Percentiles rank a stretch among this genome's conserved stretches.
Evolutionary conservation across 2,113 vertebrate species (phyloP).

Genomic region (Romanogobio albipinnatus): DNA sequence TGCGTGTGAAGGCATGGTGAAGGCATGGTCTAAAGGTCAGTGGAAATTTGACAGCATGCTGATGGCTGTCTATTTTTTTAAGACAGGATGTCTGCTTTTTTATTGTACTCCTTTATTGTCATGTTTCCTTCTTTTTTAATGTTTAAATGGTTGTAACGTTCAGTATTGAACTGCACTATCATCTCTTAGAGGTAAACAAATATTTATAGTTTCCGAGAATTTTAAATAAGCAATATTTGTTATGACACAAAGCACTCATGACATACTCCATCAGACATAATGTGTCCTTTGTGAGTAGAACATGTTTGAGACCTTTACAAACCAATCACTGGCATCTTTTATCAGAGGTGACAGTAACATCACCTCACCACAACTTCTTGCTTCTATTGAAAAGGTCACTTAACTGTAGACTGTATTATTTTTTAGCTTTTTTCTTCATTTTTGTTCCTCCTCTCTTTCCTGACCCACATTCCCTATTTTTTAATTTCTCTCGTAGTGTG

Average conservation of each 20-base stretch:
- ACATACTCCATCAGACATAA: conserved; percentile 22
- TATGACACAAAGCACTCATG: conserved; percentile 9
- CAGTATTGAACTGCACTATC: neutral
- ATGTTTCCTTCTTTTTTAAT: conserved; percentile 8
- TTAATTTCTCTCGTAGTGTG: neutral
- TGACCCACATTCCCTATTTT: neutral
- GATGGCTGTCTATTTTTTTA: conserved; percentile 19
- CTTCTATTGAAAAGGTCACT: conserved; percentile 41
- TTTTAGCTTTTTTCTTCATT: neutral
- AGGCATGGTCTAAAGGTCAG: conserved; percentile 14
- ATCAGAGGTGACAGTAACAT: conserved; percentile 32
- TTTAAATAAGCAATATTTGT: neutral
- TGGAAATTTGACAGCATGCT: conserved; percentile 33
- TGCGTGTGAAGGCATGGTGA: neutral
- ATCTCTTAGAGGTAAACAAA: neutral
- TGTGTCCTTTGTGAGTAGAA: conserved; percentile 15
- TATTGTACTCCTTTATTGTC: neutral
- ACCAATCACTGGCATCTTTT: neutral
- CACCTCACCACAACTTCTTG: conserved; percentile 37
- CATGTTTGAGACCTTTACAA: conserved; percentile 27
- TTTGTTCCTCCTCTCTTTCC: neutral
- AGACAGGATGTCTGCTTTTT: conserved; percentile 32
- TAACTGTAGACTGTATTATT: neutral
- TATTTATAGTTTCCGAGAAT: neutral
- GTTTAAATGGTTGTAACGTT: neutral